Base-by-base conservation (phyloP, 2,888 invertebrate genomes). In the Hyles lineata region DNA sequence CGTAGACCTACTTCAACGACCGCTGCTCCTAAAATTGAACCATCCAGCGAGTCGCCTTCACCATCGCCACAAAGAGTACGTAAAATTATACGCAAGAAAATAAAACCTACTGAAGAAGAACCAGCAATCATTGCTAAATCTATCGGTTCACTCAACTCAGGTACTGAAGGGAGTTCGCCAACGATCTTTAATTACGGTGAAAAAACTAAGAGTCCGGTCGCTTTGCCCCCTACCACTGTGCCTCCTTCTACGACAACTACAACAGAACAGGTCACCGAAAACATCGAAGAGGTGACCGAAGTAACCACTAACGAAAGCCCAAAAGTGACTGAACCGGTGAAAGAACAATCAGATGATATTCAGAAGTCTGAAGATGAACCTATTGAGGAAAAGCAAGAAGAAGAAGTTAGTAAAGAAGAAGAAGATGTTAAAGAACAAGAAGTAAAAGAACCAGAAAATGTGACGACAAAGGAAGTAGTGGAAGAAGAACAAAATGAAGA, bases 71-170 rank as follows among this genome's bases (percentile, higher is more conserved):
- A 87, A 7, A 89, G 91, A 74, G 82, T 92, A 55, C 90, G 92
- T n/a, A 93, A 92, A 84, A 81, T 93, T 0, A 91, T 93, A 71
- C 87, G 93, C 0, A 94, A 93, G 74, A 93, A 92, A 84, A 77
- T 92, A 50, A 91, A 79, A 74, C 84, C 88, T 25, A 70, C 79
- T 67, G 89, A 90, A 76, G 82, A 87, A 71, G 88, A 90, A 50
- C 82, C 87, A 8, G 86, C 86, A 78, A 84, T 88, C 59, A 80
- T 85, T 43, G 83, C 87, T 1, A 90, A 90, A 78, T 83, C 89
- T 19, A 75, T 88, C 63, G 83, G 79, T 52, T 85, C 87, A n/a
- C 43, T 89, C 0, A 89, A 88, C 69, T 75, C 82, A 70, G 75
- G 78, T 1, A 79, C 77, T 75, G 63, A 77, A 58, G 77, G 82